Evolutionary conservation across 2,797 vertebrate genomes (phyloP), one percentile per base, ranked within the genome.

Genomic region (Sebastiscus albofasciatus): DNA sequence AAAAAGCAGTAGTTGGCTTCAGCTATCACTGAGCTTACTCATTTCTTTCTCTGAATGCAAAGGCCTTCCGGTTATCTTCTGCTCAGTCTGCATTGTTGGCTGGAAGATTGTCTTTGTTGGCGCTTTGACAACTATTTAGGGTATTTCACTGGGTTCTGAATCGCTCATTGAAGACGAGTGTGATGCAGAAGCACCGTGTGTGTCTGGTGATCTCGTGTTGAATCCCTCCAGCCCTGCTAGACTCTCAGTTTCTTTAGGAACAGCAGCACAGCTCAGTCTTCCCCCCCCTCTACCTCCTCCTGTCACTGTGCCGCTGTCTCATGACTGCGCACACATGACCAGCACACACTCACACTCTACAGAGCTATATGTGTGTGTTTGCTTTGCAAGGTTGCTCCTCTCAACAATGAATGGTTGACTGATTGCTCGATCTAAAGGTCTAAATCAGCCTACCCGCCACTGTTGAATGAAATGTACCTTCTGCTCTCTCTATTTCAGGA

Each of bases 281-380:
- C 36, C 72, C 54, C 14, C 59, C 52, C 42, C 16, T 9, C 27
- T 0, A 34, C 72, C 77, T 31, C 90, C 74, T 79, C 69, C 65
- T 91, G 82, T 91, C 89, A 81, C 82, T 91, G 75, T 89, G 84
- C 78, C 88, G 84, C 78, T 88, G 94, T 96, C 96, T 94, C 91
- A 96, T 96, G 95, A 96, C 95, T 92, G 33, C 77, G 85, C 86
- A 94, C 95, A 94, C 95, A 96, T 95, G 95, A 96, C 93, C 90
- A 77, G 80, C 92, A 90, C 84, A 84, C 88, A 62, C 80, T 87
- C 62, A 49, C 67, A 79, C 86, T 85, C 89, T n/a, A 55, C 89
- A 81, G 69, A 77, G 80, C 78, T 77, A 64, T 87, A 81, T 80
- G 75, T 86, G 80, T 69, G 7, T 84, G 71, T 77, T 74, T 87